phyloP scores from a whole-genome alignment of 2,888 invertebrate species.

The Stenchaetothrips biformis region DNA sequence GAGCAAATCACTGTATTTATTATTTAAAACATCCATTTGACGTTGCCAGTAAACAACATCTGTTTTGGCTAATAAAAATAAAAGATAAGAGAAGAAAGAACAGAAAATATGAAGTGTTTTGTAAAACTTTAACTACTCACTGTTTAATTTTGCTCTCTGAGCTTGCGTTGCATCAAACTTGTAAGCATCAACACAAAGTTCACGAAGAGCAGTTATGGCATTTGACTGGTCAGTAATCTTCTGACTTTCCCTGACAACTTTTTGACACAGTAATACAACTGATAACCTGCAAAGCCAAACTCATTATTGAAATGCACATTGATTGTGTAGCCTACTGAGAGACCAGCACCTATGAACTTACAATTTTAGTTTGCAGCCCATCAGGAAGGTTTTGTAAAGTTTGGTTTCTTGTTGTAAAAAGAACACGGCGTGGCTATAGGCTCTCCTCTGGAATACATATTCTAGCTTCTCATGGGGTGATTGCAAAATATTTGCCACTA shows the following conservation, averaged over 20 bases:
- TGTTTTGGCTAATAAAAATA: background rate
- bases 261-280: conserved; percentile 26
- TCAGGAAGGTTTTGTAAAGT: conserved; percentile 52
- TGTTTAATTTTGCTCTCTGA: background rate
- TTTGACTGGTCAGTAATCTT: background rate
- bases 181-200: background rate
- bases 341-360: conserved; percentile 47
- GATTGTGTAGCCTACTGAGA: background rate
- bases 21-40: background rate
- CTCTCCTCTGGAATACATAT: conserved; percentile 51
- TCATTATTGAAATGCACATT: background rate
- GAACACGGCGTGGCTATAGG: conserved; percentile 54
- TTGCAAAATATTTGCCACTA: conserved; percentile 45
- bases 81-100: background rate
- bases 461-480: conserved; percentile 41
- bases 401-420: conserved; percentile 55
- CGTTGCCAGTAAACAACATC: background rate
- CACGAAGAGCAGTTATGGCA: background rate
- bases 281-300: conserved; percentile 31
- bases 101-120: background rate
- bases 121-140: background rate
- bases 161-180: background rate
- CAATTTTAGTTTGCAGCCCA: conserved; percentile 54
- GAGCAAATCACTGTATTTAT: background rate
- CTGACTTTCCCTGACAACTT: background rate